These are phyloP conservation scores for Miltochrista miniata DNA, from an alignment of 2,888 invertebrate species.

Conservation along the genomic window DNA sequence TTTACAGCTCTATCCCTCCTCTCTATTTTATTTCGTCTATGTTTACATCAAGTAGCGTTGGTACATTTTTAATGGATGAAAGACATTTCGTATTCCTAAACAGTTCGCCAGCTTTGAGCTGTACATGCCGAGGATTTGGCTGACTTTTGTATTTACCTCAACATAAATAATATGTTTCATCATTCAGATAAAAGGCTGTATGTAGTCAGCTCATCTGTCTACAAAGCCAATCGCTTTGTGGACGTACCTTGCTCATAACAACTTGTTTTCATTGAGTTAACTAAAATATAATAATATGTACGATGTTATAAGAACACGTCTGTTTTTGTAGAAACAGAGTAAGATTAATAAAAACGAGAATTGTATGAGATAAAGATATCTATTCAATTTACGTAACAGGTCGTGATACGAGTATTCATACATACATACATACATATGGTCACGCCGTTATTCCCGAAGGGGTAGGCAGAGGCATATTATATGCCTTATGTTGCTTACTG, in stretches of 20 bases:
- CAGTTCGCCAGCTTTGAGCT: constrained; percentile 54
- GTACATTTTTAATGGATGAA: constrained; percentile 50
- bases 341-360: too few relatives aligned
- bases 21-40: too few relatives aligned
- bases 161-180: constrained; percentile 76
- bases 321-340: too few relatives aligned
- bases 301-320: too few relatives aligned
- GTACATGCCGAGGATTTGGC: constrained; percentile 60
- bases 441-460: too few relatives aligned
- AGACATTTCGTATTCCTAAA: constrained; percentile 58
- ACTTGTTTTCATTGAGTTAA: constrained; percentile 61
- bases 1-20: too few relatives aligned
- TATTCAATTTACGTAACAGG: too few relatives aligned
- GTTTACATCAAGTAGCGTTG: constrained; percentile 21
- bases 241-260: constrained; percentile 59
- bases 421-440: too few relatives aligned
- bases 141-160: constrained; percentile 66
- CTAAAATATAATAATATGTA: constrained; percentile 32
- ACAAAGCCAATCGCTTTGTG: constrained; percentile 68
- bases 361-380: too few relatives aligned
- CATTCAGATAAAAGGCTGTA: constrained; percentile 74
- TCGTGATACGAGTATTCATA: too few relatives aligned
- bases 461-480: too few relatives aligned
- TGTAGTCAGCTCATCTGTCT: constrained; percentile 71
- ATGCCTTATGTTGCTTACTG: too few relatives aligned